phyloP scores from a whole-genome alignment of 2,797 vertebrate genomes.

The Girardinus metallicus region DNA sequence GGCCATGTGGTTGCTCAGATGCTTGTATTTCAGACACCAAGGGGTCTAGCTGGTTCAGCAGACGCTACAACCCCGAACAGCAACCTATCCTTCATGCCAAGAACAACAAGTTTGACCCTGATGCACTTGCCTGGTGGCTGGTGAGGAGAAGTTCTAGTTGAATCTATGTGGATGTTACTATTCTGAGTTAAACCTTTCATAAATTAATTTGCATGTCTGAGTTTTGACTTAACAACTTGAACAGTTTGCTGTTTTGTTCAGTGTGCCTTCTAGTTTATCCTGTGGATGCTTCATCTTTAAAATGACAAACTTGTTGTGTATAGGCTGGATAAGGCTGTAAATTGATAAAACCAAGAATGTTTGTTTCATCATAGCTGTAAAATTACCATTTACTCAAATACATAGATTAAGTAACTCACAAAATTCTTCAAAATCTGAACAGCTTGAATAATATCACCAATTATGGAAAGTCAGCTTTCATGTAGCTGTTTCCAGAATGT shows the following conservation, averaged over 20 bases:
- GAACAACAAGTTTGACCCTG: constrained; percentile 58
- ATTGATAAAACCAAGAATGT: background rate
- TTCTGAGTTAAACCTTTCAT: background rate
- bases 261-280: background rate
- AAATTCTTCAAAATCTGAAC: background rate
- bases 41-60: constrained; percentile 74
- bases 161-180: background rate
- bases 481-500: background rate
- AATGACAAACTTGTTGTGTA: background rate
- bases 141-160: constrained; percentile 66
- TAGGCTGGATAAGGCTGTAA: background rate
- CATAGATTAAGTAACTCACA: background rate
- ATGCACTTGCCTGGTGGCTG: constrained; percentile 80
- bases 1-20: constrained; percentile 68
- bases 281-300: background rate
- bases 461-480: background rate
- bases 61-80: constrained; percentile 71
- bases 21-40: constrained; percentile 71
- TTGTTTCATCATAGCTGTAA: background rate
- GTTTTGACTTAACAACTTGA: background rate
- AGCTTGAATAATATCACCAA: background rate
- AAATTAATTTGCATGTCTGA: background rate
- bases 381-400: background rate
- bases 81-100: constrained; percentile 68
- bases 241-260: background rate